Evolutionary conservation across 2,797 vertebrate genomes (phyloP).

Genomic region (Arrhamphus sclerolepis): DNA sequence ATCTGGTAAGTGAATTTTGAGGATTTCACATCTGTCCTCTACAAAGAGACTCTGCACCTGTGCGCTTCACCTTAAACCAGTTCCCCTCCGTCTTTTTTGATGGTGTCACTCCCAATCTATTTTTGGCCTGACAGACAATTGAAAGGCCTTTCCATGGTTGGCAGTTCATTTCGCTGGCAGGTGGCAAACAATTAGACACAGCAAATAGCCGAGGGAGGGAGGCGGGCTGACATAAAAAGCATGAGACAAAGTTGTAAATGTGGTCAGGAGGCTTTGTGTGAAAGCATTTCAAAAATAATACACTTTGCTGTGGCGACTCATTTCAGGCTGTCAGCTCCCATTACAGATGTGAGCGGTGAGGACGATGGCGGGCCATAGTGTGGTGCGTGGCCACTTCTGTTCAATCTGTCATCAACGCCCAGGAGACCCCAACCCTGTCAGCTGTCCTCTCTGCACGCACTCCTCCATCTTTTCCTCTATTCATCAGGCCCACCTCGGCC

Average conservation of each 20-base stretch:
- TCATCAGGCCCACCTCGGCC: conserved; percentile 90
- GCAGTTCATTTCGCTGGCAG: conserved; percentile 98
- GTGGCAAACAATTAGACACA: conserved; percentile 99
- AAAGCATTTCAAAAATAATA: conserved; percentile 99
- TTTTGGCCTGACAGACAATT: conserved; percentile 91
- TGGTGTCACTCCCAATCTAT: conserved; percentile 95
- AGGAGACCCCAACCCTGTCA: conserved; percentile 86
- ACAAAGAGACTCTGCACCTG: conserved; percentile 74
- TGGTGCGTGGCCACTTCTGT: conserved; percentile 89
- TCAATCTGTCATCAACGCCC: conserved; percentile 98
- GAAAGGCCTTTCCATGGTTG: conserved; percentile 87
- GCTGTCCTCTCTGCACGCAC: conserved; percentile 53
- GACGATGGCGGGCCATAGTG: conserved; percentile 86
- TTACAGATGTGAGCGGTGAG: conserved; percentile 93
- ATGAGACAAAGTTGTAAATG: conserved; percentile 93
- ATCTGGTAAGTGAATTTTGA: conserved; percentile 79
- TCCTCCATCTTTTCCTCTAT: conserved; percentile 71
- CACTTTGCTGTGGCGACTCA: conserved; percentile 94
- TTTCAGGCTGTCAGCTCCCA: conserved; percentile 97
- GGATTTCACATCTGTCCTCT: conserved; percentile 85
- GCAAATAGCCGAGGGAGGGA: conserved; percentile 88
- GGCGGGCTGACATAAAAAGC: conserved; percentile 92
- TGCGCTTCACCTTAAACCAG: conserved; percentile 46
- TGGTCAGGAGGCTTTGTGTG: conserved; percentile 91
- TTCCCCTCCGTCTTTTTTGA: conserved; percentile 84